phyloP scores from a whole-genome alignment of 1,140 invertebrate genomes.

The Eumaeus atala region DNA sequence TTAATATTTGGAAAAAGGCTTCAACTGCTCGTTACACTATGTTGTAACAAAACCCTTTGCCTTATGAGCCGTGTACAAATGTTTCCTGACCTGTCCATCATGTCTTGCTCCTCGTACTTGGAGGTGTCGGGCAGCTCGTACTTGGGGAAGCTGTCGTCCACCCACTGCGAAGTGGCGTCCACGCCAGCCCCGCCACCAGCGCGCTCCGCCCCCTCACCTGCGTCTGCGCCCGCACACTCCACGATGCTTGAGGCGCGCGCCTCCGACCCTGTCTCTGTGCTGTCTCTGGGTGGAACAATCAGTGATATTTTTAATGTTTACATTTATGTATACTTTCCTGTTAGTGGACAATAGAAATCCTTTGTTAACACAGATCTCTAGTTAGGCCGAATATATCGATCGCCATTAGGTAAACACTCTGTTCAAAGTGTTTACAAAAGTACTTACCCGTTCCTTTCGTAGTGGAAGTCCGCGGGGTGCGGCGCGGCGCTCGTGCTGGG shows the following conservation, averaged over 20 bases:
- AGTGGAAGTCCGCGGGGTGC: conserved; percentile 44
- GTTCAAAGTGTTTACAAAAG: neutral
- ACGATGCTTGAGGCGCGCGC: conserved; percentile 9
- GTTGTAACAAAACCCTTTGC: too few relatives aligned
- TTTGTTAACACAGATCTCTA: too few relatives aligned
- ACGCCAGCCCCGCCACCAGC: conserved; percentile 42
- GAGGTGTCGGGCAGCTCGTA: conserved; percentile 51
- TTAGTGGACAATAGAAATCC: too few relatives aligned
- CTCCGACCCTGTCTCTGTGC: conserved; percentile 15
- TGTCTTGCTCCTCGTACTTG: conserved; percentile 56
- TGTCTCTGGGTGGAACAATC: neutral
- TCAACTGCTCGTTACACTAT: too few relatives aligned
- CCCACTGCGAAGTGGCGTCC: conserved; percentile 70
- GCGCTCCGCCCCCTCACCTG: conserved; percentile 37
- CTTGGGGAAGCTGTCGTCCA: conserved; percentile 68
- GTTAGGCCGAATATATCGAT: too few relatives aligned
- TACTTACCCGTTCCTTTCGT: conserved; percentile 46
- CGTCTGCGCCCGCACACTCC: conserved; percentile 16
- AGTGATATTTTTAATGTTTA: too few relatives aligned
- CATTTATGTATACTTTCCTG: too few relatives aligned
- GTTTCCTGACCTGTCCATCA: conserved; percentile 42
- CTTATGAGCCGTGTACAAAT: neutral
- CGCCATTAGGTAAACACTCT: too few relatives aligned
- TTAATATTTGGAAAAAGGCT: too few relatives aligned
- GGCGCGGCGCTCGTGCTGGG: conserved; percentile 44